Evolutionary conservation across 1,140 invertebrate genomes (phyloP).

Genomic region (Solenopsis invicta): DNA sequence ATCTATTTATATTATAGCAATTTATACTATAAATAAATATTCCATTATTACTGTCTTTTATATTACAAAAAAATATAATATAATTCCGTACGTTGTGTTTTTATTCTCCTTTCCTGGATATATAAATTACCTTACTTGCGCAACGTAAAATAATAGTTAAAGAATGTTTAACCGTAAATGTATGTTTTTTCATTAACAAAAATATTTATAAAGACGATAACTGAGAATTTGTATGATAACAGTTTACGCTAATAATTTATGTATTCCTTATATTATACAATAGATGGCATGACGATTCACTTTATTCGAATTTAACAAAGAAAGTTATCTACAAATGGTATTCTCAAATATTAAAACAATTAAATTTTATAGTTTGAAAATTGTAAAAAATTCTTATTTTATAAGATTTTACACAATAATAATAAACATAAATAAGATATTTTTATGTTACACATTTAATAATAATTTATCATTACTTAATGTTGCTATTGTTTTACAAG

Average conservation of each 20-base stretch:
- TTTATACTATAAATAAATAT: conserved; percentile 39
- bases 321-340: conserved; percentile 37
- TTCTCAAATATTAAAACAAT: neutral
- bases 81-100: neutral
- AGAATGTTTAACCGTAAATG: conserved; percentile 3
- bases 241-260: neutral
- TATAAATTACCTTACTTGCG: neutral
- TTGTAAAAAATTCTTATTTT: neutral
- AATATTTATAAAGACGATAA: conserved; percentile 9
- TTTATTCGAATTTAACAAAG: conserved; percentile 3
- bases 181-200: neutral
- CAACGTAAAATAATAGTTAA: neutral
- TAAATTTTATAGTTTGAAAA: conserved; percentile 3
- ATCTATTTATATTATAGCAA: conserved; percentile 36
- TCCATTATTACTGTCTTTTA: conserved; percentile 18
- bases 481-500: neutral
- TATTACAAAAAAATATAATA: neutral
- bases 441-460: neutral
- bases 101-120: neutral
- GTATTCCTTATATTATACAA: neutral
- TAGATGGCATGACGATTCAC: conserved; percentile 43
- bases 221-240: neutral
- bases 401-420: neutral
- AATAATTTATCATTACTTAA: conserved; percentile 3
- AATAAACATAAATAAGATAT: neutral